Conservation (phyloP, 2,797 vertebrate genomes). For the Sebastes wilsoni region DNA sequence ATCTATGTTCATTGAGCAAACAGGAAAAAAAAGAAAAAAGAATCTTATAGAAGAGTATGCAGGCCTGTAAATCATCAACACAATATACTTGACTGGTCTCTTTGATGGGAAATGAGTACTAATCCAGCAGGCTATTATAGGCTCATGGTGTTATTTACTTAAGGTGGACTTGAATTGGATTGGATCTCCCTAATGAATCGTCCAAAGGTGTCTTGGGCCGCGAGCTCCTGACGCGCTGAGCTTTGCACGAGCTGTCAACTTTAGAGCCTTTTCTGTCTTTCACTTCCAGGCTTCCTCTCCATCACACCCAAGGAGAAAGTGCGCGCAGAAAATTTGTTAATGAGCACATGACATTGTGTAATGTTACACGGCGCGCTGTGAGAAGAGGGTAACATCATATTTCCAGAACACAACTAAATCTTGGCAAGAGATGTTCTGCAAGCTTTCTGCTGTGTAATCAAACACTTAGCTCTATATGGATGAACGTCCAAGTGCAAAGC, state of each 20-base stretch:
- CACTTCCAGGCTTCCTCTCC: constrained; percentile 61
- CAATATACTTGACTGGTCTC: background rate
- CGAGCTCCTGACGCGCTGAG: constrained; percentile 60
- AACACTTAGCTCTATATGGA: background rate
- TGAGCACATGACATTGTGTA: background rate
- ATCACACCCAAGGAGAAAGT: constrained; percentile 25
- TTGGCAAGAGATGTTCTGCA: background rate
- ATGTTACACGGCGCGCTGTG: background rate
- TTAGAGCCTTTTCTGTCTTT: constrained; percentile 78
- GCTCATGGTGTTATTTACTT: constrained; percentile 31
- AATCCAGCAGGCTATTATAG: constrained; percentile 7
- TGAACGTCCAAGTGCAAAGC: constrained; percentile 14
- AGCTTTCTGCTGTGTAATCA: constrained; percentile 19
- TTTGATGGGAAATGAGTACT: constrained; percentile 19
- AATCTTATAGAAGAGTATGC: background rate
- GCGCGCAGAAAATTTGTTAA: background rate
- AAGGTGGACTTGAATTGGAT: constrained; percentile 57
- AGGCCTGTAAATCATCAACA: constrained; percentile 4
- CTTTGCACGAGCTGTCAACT: constrained; percentile 75
- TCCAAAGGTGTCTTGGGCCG: constrained; percentile 67
- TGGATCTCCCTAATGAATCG: constrained; percentile 68
- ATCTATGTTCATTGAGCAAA: background rate
- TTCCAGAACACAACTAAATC: background rate
- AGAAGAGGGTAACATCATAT: background rate
- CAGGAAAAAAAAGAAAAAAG: background rate